Conservation (phyloP, 2,113 vertebrate genomes). For the Entosphenus tridentatus region DNA sequence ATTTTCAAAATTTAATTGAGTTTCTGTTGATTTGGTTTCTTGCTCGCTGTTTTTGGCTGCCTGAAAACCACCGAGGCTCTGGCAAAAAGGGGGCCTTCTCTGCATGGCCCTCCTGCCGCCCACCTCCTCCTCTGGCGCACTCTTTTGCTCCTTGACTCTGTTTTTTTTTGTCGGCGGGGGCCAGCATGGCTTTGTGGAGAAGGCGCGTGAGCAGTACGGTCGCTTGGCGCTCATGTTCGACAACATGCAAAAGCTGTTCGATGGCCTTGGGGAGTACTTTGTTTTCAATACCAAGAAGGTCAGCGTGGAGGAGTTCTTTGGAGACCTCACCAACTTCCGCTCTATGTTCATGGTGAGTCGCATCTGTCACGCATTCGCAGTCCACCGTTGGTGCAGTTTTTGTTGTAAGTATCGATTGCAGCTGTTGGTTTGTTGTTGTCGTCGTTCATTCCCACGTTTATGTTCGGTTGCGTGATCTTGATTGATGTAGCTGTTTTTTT, state of each 20-base stretch:
- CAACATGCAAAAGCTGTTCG: slow-evolving; percentile 59
- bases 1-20: no score
- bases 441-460: no score
- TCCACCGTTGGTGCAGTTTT: background rate
- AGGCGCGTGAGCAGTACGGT: slow-evolving; percentile 48
- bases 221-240: slow-evolving; percentile 47
- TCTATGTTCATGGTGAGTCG: slow-evolving; percentile 55
- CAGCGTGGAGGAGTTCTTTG: slow-evolving; percentile 70
- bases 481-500: no score
- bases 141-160: background rate
- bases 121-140: background rate
- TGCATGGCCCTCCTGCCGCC: background rate
- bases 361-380: no score
- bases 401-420: background rate
- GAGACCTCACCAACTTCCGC: slow-evolving; percentile 73
- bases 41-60: no score
- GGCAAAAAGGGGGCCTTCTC: background rate
- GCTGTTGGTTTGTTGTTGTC: no score
- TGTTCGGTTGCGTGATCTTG: no score
- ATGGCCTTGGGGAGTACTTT: slow-evolving; percentile 49
- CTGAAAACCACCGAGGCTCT: no score
- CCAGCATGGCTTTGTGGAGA: slow-evolving; percentile 46
- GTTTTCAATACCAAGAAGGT: slow-evolving; percentile 71
- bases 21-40: no score
- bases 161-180: slow-evolving; percentile 17